Evolutionary conservation across 2,113 vertebrate species (phyloP).

Genomic region (Xerus inauris): DNA sequence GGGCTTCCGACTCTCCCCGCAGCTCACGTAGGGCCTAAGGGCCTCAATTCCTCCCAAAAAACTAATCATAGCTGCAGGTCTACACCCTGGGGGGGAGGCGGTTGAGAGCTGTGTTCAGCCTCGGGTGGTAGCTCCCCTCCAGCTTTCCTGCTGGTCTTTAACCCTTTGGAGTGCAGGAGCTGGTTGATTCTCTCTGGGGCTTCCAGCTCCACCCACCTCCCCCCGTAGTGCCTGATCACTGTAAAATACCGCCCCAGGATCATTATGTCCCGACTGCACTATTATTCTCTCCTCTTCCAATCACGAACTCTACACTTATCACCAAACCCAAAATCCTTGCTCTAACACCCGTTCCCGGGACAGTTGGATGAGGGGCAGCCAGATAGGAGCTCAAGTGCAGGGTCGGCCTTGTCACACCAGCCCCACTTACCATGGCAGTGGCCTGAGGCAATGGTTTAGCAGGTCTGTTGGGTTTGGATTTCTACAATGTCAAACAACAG

Average conservation of each 20-base stretch:
- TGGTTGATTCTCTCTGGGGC: neutral
- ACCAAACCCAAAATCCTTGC: conserved; percentile 21
- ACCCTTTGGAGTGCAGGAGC: conserved; percentile 72
- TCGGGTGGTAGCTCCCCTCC: conserved; percentile 45
- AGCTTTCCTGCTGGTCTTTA: conserved; percentile 75
- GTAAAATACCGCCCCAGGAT: neutral
- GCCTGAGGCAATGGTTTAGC: neutral
- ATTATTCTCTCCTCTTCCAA: neutral
- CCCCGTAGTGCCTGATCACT: neutral
- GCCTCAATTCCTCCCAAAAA: conserved; percentile 43
- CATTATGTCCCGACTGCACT: neutral
- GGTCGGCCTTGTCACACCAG: neutral
- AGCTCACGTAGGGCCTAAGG: conserved; percentile 56
- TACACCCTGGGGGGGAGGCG: conserved; percentile 61
- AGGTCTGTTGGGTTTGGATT: conserved; percentile 40
- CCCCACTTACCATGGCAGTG: neutral
- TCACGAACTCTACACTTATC: neutral
- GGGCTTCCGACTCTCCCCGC: neutral
- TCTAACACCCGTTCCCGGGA: neutral
- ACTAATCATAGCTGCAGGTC: conserved; percentile 23
- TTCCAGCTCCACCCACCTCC: neutral
- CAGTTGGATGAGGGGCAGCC: neutral
- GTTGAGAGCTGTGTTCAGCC: conserved; percentile 16
- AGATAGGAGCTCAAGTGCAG: neutral
- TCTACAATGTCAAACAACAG: too few relatives aligned